These are phyloP conservation scores for Chloromyia formosa DNA, from an alignment of 2,888 invertebrate genomes.

Conservation along the genomic window DNA sequence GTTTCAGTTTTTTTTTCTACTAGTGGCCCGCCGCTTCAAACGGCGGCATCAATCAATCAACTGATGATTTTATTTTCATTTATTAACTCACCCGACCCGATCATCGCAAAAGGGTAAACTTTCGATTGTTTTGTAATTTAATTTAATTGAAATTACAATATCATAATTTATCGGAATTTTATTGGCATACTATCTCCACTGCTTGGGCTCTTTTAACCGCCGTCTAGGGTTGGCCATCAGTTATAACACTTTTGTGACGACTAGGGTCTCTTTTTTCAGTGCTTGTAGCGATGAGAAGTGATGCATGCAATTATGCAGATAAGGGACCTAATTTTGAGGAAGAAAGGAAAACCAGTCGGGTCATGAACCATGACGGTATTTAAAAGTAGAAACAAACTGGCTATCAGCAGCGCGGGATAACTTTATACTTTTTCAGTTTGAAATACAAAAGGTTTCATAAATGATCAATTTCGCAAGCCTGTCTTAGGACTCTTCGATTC, in stretches of 20 bases:
- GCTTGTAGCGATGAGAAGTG: not conserved
- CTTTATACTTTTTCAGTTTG: too few species aligned
- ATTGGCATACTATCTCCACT: not conserved
- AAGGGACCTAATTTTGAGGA: too few species aligned
- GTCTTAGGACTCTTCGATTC: too few species aligned
- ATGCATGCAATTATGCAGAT: too few species aligned
- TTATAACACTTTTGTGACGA: not conserved
- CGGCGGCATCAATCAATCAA: slow-evolving; percentile 24
- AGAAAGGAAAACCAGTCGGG: too few species aligned
- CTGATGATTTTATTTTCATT: slow-evolving; percentile 13
- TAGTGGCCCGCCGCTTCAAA: too few species aligned
- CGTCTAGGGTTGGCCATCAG: too few species aligned
- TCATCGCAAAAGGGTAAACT: slow-evolving; percentile 44
- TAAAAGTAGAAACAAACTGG: too few species aligned
- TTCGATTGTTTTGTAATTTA: slow-evolving; percentile 47
- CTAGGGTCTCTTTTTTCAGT: not conserved
- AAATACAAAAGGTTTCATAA: too few species aligned
- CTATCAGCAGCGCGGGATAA: too few species aligned
- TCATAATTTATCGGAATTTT: slow-evolving; percentile 43
- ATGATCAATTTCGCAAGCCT: too few species aligned
- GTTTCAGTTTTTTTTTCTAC: too few species aligned
- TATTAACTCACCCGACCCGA: not conserved
- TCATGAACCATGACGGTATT: not conserved
- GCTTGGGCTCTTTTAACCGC: slow-evolving; percentile 4
- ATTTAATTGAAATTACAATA: slow-evolving; percentile 47